Percentiles rank a stretch among this genome's conserved stretches.
Conservation (phyloP, 2,113 vertebrate genomes). For the Tupaia tana region DNA sequence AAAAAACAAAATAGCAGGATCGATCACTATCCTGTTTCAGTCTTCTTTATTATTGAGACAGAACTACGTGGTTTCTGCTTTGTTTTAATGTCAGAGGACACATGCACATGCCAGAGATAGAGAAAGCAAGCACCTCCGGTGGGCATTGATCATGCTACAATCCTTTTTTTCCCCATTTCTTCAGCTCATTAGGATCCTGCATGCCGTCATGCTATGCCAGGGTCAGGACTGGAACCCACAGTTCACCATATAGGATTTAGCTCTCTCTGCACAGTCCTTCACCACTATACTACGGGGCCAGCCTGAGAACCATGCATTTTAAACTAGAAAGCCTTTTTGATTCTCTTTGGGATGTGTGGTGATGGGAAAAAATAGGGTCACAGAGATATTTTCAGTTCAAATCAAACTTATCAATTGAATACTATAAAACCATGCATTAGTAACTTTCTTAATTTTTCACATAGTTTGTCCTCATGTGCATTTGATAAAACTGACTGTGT, state of each 20-base stretch:
- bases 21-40: neutral
- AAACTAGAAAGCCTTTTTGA: neutral
- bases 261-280: no score
- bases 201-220: no score
- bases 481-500: constrained; percentile 57
- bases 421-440: constrained; percentile 39
- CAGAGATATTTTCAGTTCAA: neutral
- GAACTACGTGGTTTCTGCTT: neutral
- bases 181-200: no score
- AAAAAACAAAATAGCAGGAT: neutral
- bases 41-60: neutral
- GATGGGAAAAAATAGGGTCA: neutral
- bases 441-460: constrained; percentile 65
- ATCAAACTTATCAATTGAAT: constrained; percentile 20
- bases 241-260: no score
- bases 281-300: no score
- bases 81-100: no score
- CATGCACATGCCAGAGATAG: no score
- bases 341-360: neutral
- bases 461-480: constrained; percentile 57
- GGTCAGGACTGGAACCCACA: no score
- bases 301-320: neutral
- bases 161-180: no score
- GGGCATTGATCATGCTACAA: no score
- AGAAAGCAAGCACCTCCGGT: no score